A percentile compares a stretch with the other conserved stretches of the same genome.
These are phyloP conservation scores for Lampris megalopsis DNA, from an alignment of 2,113 vertebrate genomes.

Conservation along the genomic window DNA sequence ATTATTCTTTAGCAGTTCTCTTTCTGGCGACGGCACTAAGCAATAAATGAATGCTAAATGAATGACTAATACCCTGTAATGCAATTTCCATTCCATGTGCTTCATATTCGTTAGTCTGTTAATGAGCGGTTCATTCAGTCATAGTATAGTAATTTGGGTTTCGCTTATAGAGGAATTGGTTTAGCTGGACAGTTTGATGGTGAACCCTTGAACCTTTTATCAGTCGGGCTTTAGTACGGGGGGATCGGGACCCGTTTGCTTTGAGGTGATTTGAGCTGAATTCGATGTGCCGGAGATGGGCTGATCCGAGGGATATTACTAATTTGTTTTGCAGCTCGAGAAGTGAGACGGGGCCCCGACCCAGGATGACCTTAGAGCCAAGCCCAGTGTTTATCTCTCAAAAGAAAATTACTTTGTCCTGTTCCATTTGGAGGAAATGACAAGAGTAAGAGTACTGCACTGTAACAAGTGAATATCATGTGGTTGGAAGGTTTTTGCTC, in stretches of 20 bases:
- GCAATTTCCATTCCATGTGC: conserved; percentile 42
- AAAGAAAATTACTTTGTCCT: conserved; percentile 36
- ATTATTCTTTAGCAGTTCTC: conserved; percentile 16
- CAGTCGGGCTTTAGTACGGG: conserved; percentile 6
- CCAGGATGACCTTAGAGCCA: not conserved
- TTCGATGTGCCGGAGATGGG: not conserved
- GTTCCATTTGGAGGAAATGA: conserved; percentile 55
- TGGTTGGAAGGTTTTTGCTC: conserved; percentile 38
- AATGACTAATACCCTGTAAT: conserved; percentile 20
- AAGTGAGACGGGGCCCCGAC: conserved; percentile 3
- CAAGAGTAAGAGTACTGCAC: conserved; percentile 50
- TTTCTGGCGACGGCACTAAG: conserved; percentile 23
- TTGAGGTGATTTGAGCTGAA: not conserved
- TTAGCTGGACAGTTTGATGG: conserved; percentile 9
- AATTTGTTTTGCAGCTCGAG: not conserved
- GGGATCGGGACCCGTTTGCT: not conserved
- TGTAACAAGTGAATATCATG: conserved; percentile 27
- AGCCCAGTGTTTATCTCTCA: conserved; percentile 25
- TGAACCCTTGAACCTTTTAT: conserved; percentile 17
- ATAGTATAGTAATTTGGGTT: conserved; percentile 12
- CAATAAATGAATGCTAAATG: conserved; percentile 19
- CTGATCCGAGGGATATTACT: not conserved
- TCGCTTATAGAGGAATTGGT: not conserved
- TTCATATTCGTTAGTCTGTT: not conserved
- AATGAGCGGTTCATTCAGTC: conserved; percentile 16